phyloP scores from a whole-genome alignment of 2,113 vertebrate species.

The Hiodon alosoides region DNA sequence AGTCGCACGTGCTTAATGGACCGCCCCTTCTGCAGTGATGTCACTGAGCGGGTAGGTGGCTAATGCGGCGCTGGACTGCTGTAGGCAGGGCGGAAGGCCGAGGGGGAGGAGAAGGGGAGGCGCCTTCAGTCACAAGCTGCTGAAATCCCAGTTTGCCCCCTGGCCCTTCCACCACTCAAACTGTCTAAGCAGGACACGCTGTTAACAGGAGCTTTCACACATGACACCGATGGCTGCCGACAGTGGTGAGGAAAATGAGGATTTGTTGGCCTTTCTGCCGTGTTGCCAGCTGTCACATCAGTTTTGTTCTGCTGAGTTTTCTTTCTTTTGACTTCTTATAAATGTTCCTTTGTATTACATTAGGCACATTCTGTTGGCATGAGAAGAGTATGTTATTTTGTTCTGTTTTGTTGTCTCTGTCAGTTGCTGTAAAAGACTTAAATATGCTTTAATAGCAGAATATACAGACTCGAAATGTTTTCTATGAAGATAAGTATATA shows the following conservation, averaged over 20 bases:
- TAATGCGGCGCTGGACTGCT: too few relatives aligned
- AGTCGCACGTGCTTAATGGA: not conserved
- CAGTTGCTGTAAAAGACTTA: too few relatives aligned
- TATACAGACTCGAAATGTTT: too few relatives aligned
- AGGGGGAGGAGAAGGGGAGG: conserved; percentile 9
- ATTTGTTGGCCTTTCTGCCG: not conserved
- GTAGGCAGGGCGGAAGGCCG: not conserved
- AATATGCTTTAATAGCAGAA: too few relatives aligned
- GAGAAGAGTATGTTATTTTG: too few relatives aligned
- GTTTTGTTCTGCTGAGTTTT: not conserved
- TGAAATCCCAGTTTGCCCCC: conserved; percentile 26
- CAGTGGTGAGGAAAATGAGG: conserved; percentile 7
- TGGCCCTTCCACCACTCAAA: conserved; percentile 11
- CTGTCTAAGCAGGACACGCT: conserved; percentile 4
- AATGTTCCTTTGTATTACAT: too few relatives aligned
- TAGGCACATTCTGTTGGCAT: too few relatives aligned
- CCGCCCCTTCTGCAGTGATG: not conserved
- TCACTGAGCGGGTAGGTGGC: not conserved
- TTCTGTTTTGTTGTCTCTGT: too few relatives aligned
- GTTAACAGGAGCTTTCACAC: not conserved
- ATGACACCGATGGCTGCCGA: not conserved
- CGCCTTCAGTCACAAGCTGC: conserved; percentile 38
- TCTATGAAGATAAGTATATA: too few relatives aligned
- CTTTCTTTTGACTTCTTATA: not conserved
- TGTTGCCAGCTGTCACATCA: not conserved